Percentiles rank a stretch among this genome's conserved stretches.
Conservation (phyloP, 2,797 vertebrate species). For the Semaprochilodus insignis region DNA sequence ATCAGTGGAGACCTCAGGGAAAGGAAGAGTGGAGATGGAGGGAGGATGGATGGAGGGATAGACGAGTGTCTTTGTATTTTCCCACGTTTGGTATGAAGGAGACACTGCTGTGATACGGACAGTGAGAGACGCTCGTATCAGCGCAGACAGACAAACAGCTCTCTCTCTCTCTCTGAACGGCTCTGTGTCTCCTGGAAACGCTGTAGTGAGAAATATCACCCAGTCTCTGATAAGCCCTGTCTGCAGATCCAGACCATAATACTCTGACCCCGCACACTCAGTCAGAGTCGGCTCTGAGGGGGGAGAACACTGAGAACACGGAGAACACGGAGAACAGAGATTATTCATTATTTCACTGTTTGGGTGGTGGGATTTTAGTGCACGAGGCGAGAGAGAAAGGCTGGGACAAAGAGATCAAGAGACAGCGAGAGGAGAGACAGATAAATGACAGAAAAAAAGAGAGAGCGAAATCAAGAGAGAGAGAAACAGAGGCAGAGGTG, state of each 20-base stretch:
- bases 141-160: conserved; percentile 33
- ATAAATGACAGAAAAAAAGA: conserved; percentile 15
- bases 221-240: conserved; percentile 36
- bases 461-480: not conserved
- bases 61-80: conserved; percentile 18
- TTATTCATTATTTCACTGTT: not conserved
- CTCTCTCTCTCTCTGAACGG: not conserved
- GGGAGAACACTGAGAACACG: not conserved
- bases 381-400: not conserved
- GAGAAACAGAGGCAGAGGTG: not conserved
- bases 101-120: conserved; percentile 32
- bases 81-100: conserved; percentile 48
- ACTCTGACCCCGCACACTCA: not conserved
- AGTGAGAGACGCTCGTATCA: conserved; percentile 39
- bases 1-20: no score
- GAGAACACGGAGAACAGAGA: not conserved
- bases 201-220: conserved; percentile 2
- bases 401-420: conserved; percentile 24
- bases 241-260: conserved; percentile 34
- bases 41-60: not conserved
- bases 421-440: not conserved
- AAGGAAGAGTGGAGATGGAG: no score
- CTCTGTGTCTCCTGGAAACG: not conserved
- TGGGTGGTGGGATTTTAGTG: conserved; percentile 5
- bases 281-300: not conserved